Evolutionary conservation across 2,113 vertebrate genomes (phyloP).

Genomic region (Ceuthmochares aereus): DNA sequence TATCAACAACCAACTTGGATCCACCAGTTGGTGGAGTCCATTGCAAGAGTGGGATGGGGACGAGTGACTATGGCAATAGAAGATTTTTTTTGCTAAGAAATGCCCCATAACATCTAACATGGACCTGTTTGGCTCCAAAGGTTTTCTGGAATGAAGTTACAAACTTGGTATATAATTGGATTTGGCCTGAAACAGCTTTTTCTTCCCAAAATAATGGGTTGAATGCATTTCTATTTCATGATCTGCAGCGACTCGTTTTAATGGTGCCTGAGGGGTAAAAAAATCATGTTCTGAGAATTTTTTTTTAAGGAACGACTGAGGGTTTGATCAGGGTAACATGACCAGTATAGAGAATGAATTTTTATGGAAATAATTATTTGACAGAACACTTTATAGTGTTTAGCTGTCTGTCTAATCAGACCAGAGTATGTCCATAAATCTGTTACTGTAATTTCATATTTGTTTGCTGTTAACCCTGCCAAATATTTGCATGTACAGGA

Average conservation of each 20-base stretch:
- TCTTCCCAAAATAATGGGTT: background rate
- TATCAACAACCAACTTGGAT: background rate
- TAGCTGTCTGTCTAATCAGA: background rate
- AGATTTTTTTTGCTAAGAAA: background rate
- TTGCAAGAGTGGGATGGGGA: background rate
- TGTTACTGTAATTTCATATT: background rate
- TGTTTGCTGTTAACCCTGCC: background rate
- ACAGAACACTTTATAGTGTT: background rate
- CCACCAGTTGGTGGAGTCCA: background rate
- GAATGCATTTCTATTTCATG: background rate
- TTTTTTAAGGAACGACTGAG: background rate
- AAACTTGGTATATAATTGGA: background rate
- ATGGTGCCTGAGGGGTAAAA: background rate
- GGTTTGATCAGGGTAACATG: background rate
- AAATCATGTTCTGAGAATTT: background rate
- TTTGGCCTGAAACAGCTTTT: background rate
- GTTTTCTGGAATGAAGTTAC: constrained; percentile 14
- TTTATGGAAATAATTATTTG: background rate
- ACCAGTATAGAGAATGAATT: background rate
- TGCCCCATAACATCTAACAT: background rate
- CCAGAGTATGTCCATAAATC: background rate
- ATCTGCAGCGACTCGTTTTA: background rate
- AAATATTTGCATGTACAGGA: background rate
- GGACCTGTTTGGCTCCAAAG: background rate
- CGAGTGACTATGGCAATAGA: background rate